Evolutionary conservation across 2,888 invertebrate genomes (phyloP), one percentile per base, ranked within the genome.

Genomic region (Helobdella robusta): DNA sequence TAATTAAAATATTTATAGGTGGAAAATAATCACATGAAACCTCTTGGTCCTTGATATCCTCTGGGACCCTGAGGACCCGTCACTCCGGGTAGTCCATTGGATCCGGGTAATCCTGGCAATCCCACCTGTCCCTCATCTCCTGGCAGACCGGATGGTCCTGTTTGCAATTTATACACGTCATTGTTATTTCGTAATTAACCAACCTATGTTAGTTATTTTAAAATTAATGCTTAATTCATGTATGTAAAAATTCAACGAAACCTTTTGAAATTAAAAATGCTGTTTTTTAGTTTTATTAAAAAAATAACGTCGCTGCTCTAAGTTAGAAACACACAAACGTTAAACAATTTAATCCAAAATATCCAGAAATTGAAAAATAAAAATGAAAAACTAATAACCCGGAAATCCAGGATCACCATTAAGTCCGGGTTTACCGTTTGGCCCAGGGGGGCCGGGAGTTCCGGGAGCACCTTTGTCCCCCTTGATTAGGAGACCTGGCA

Each of bases 321-420:
- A n/a, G n/a, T n/a, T n/a, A n/a, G n/a, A n/a, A n/a, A n/a, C n/a
- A n/a, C n/a, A n/a, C n/a, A n/a, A n/a, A n/a, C n/a, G n/a, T n/a
- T n/a, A n/a, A n/a, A n/a, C n/a, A n/a, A n/a, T n/a, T n/a, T n/a
- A n/a, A n/a, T n/a, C n/a, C n/a, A n/a, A n/a, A n/a, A n/a, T n/a
- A n/a, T n/a, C n/a, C 44, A 15, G n/a, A 40, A 40, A 40, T 40
- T 15, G n/a, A 40, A 40, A 40, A n/a, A 40, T 15, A 40, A 40
- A 40, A 40, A 40, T 40, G n/a, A 62, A 36, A 20, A 65, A 60
- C 4, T 44, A 56, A 11, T 34, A 30, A 32, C 68, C 89, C 76
- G 87, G 86, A 81, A 89, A 95, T 15, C 95, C 95, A 75, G 91
- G 85, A 69, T 89, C 89, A 44, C 75, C 73, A 44, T 73, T 69